These are phyloP conservation scores for Hybognathus amarus DNA, from an alignment of 2,797 vertebrate genomes.

Conservation along the genomic window DNA sequence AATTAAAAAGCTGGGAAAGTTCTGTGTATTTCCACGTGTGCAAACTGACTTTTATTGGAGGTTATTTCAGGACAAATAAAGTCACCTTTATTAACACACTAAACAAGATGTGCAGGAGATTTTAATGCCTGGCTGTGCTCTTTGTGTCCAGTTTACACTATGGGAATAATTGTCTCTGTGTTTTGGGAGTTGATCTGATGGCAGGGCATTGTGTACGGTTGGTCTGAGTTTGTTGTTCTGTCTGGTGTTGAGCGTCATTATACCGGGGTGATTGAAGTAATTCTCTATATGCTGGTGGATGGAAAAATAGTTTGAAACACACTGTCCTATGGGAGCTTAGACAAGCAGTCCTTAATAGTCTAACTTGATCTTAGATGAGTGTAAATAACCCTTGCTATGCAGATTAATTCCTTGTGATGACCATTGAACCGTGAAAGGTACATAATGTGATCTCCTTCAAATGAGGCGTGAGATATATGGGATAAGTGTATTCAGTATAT, in stretches of 20 bases:
- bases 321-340: conserved; percentile 10
- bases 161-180: conserved; percentile 25
- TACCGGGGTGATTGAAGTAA: not conserved
- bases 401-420: not conserved
- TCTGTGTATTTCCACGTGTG: not conserved
- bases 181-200: not conserved
- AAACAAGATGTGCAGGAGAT: not conserved
- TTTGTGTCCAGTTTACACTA: conserved; percentile 29
- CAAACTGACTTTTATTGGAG: not conserved
- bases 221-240: conserved; percentile 27
- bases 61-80: conserved; percentile 10
- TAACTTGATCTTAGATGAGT: not conserved
- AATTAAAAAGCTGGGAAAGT: not conserved
- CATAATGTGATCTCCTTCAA: not conserved
- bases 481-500: not conserved
- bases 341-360: conserved; percentile 14
- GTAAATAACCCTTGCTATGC: conserved; percentile 17
- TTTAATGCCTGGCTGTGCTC: not conserved
- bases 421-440: not conserved
- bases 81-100: conserved; percentile 27
- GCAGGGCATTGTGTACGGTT: conserved; percentile 17
- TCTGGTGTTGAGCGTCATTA: conserved; percentile 29
- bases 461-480: not conserved
- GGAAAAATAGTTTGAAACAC: not conserved
- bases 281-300: not conserved